Percentiles rank a stretch among this genome's conserved stretches.
These are phyloP conservation scores for Epistrophella euchroma DNA, from an alignment of 2,888 invertebrate species.

Conservation along the genomic window DNA sequence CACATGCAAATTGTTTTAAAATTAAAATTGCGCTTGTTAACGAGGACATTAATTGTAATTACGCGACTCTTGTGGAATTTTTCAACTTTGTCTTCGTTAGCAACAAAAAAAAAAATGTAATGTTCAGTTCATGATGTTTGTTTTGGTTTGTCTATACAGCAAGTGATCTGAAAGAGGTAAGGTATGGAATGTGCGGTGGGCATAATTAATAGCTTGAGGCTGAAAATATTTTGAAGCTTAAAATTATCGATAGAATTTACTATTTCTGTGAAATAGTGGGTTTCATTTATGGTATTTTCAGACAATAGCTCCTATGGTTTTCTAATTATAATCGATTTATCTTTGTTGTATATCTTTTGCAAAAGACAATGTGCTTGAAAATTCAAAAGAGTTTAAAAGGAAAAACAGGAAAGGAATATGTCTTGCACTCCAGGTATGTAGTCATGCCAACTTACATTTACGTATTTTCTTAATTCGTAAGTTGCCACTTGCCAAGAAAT, in stretches of 20 bases:
- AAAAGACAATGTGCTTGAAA: neutral
- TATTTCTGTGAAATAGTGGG: neutral
- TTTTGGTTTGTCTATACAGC: constrained; percentile 5
- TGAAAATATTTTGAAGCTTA: constrained; percentile 30
- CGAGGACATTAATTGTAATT: constrained; percentile 76
- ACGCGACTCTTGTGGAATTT: constrained; percentile 56
- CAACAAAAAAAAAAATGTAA: constrained; percentile 6
- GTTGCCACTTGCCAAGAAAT: too few species aligned
- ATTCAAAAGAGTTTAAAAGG: too few species aligned
- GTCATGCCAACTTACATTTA: too few species aligned
- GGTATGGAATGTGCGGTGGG: constrained; percentile 47
- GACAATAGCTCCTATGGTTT: neutral
- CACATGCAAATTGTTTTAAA: constrained; percentile 71
- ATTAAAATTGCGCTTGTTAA: constrained; percentile 73
- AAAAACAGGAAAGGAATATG: too few species aligned
- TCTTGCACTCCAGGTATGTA: too few species aligned
- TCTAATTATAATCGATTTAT: neutral
- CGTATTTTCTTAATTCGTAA: too few species aligned
- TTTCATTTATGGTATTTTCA: neutral
- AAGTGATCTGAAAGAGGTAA: neutral
- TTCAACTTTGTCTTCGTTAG: constrained; percentile 54
- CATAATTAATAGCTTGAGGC: constrained; percentile 40
- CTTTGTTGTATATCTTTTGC: neutral
- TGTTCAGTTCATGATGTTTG: constrained; percentile 8
- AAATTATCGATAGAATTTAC: constrained; percentile 27